Evolutionary conservation across 2,113 vertebrate species (phyloP).

Genomic region (Otocyon megalotis): DNA sequence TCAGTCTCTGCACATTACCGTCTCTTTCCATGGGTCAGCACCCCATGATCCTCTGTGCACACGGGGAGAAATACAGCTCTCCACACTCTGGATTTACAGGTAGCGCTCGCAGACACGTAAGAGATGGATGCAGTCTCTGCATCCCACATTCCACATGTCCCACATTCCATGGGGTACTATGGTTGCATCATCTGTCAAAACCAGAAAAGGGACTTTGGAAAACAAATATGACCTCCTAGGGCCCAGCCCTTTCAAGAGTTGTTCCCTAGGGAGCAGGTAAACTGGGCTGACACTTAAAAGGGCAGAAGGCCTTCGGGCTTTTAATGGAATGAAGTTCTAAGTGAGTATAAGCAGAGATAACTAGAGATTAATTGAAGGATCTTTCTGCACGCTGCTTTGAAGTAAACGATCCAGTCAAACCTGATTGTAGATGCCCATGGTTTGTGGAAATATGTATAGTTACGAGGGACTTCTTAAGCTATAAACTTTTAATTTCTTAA

Average conservation of each 20-base stretch:
- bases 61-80: background rate
- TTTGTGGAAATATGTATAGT: background rate
- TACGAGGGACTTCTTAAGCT: background rate
- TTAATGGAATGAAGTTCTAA: background rate
- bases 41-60: background rate
- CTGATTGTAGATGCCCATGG: background rate
- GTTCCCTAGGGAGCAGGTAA: background rate
- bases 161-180: background rate
- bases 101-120: background rate
- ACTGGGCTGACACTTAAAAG: background rate
- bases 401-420: background rate
- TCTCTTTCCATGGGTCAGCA: background rate
- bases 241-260: background rate
- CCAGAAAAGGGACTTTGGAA: background rate
- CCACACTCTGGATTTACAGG: background rate
- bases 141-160: too few species aligned
- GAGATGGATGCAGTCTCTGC: background rate
- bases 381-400: background rate
- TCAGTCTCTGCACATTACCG: background rate
- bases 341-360: background rate
- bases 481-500: background rate
- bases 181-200: background rate
- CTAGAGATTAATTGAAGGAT: background rate
- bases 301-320: background rate
- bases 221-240: background rate